Percentiles rank a stretch among this genome's conserved stretches.
Evolutionary conservation across 2,888 invertebrate genomes (phyloP).

Genomic region (Pemphredon lugubris): DNA sequence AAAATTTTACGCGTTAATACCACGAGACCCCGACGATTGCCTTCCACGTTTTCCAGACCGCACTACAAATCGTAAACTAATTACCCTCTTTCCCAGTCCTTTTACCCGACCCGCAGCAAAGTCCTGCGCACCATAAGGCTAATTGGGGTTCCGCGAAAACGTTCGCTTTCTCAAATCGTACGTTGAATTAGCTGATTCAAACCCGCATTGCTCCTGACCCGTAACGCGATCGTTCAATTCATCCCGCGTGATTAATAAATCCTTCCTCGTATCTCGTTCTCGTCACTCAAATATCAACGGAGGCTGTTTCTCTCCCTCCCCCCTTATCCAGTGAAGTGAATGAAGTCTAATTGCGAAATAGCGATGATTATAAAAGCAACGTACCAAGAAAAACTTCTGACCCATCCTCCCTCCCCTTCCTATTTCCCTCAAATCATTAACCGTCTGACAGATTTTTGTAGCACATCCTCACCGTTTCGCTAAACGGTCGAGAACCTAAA

Average conservation of each 20-base stretch:
- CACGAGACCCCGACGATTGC: slow-evolving; percentile 36
- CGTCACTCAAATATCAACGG: not conserved
- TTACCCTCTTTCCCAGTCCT: slow-evolving; percentile 26
- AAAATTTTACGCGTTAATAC: slow-evolving; percentile 9
- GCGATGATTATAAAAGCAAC: no score
- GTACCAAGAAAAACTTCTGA: no score
- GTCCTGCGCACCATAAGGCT: slow-evolving; percentile 2
- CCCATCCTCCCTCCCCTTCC: no score
- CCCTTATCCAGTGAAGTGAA: no score
- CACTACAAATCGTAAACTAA: slow-evolving; percentile 28
- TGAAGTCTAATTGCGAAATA: no score
- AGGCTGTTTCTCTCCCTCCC: no score
- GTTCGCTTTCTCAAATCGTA: slow-evolving; percentile 43
- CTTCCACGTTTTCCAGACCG: slow-evolving; percentile 5
- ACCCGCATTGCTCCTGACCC: slow-evolving; percentile 37
- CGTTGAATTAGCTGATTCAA: slow-evolving; percentile 24
- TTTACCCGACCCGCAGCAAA: slow-evolving; percentile 17
- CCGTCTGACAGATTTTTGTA: no score
- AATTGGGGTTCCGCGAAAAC: slow-evolving; percentile 29
- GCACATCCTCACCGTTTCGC: no score
- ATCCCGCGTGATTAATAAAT: slow-evolving; percentile 34
- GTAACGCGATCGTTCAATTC: slow-evolving; percentile 3
- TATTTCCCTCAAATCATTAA: no score
- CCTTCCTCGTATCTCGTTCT: not conserved
- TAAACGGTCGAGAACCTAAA: no score